Evolutionary conservation across 1,140 invertebrate genomes (phyloP).

Genomic region (Ridgeia piscesae): DNA sequence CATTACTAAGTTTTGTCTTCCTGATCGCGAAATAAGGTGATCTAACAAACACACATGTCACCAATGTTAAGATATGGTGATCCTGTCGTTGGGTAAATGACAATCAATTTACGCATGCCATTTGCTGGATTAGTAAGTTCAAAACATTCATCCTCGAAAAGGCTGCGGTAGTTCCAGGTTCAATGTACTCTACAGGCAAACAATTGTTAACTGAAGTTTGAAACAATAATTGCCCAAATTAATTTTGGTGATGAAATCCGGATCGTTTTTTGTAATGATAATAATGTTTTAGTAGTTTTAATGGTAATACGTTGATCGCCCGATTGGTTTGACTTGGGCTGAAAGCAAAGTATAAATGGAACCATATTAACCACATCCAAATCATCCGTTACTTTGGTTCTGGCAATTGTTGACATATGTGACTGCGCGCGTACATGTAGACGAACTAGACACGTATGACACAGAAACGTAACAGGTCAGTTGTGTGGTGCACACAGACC

Average conservation of each 20-base stretch:
- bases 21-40: neutral
- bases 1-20: neutral
- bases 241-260: no score
- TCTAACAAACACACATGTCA: no score
- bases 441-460: neutral
- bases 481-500: slow-evolving; percentile 13
- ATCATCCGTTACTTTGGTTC: neutral
- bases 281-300: no score
- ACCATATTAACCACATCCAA: neutral
- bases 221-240: no score
- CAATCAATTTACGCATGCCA: neutral
- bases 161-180: no score
- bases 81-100: neutral
- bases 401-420: neutral
- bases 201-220: no score
- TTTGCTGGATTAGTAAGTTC: neutral
- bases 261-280: no score
- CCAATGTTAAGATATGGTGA: no score
- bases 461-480: neutral
- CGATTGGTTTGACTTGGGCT: neutral
- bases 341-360: neutral
- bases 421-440: neutral
- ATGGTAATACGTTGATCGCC: no score
- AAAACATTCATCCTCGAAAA: no score
- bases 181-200: no score